Conservation (phyloP, 2,888 invertebrate species). For the Synergus japonicus region DNA sequence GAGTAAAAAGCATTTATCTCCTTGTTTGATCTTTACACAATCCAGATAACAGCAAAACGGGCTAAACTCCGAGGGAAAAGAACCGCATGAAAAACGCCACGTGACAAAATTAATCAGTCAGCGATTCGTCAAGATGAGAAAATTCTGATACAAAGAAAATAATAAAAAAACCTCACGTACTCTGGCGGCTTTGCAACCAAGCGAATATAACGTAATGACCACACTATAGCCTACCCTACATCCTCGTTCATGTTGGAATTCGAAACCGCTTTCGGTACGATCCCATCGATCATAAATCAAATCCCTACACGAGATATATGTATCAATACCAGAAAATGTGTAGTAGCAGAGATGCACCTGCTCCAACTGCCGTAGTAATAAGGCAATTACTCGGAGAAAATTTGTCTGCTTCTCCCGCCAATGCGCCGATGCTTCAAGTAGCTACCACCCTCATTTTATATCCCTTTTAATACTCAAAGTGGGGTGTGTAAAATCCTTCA, state of each 20-base stretch:
- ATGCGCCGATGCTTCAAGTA: neutral
- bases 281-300: slow-evolving; percentile 45
- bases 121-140: slow-evolving; percentile 32
- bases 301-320: slow-evolving; percentile 31
- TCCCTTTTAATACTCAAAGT: neutral
- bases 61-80: slow-evolving; percentile 15
- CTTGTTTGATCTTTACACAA: slow-evolving; percentile 27
- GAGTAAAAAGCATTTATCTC: slow-evolving; percentile 34
- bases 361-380: slow-evolving; percentile 37
- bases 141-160: slow-evolving; percentile 25
- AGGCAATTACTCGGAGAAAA: slow-evolving; percentile 41
- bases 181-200: slow-evolving; percentile 22
- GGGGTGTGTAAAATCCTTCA: neutral
- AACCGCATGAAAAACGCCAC: slow-evolving; percentile 30
- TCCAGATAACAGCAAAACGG: slow-evolving; percentile 16
- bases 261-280: slow-evolving; percentile 34
- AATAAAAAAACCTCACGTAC: slow-evolving; percentile 29
- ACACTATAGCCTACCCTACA: slow-evolving; percentile 31
- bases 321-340: slow-evolving; percentile 34
- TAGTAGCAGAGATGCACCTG: slow-evolving; percentile 43
- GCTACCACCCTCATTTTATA: neutral
- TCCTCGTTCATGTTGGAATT: slow-evolving; percentile 31
- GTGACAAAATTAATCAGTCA: slow-evolving; percentile 37
- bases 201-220: slow-evolving; percentile 23
- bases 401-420: slow-evolving; percentile 18